A percentile compares a stretch with the other conserved stretches of the same genome.
phyloP scores from a whole-genome alignment of 2,797 vertebrate genomes.

The Labeo calbasu region DNA sequence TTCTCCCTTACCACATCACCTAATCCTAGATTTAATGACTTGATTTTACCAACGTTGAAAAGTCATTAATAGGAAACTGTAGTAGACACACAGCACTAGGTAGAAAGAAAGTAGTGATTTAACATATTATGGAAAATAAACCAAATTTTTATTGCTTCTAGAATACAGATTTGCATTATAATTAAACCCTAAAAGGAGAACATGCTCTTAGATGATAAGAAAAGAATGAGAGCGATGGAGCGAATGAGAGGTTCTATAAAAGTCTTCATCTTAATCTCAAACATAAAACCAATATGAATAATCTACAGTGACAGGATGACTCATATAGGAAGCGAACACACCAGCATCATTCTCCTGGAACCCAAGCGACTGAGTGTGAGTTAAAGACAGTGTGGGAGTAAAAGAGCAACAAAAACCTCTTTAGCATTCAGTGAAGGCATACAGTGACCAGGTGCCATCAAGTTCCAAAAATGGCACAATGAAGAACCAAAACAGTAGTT shows the following conservation, averaged over 20 bases:
- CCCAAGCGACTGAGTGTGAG: constrained; percentile 40
- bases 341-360: constrained; percentile 16
- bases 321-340: constrained; percentile 38
- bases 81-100: neutral
- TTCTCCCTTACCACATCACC: neutral
- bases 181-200: neutral
- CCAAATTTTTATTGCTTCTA: neutral
- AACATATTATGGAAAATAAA: neutral
- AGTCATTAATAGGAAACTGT: neutral
- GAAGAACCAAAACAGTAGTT: neutral
- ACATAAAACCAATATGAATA: constrained; percentile 62
- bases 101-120: neutral
- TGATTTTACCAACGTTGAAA: neutral
- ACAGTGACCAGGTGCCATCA: neutral
- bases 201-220: constrained; percentile 2
- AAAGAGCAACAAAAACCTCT: constrained; percentile 20
- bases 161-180: neutral
- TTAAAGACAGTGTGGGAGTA: neutral
- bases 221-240: constrained; percentile 50
- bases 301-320: constrained; percentile 57
- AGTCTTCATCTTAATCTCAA: constrained; percentile 63
- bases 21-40: neutral
- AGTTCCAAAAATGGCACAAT: neutral
- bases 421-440: neutral
- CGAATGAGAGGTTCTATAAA: constrained; percentile 45